Percentiles rank a stretch among this genome's conserved stretches.
phyloP scores from a whole-genome alignment of 2,888 invertebrate genomes.

The Melipona bicolor region DNA sequence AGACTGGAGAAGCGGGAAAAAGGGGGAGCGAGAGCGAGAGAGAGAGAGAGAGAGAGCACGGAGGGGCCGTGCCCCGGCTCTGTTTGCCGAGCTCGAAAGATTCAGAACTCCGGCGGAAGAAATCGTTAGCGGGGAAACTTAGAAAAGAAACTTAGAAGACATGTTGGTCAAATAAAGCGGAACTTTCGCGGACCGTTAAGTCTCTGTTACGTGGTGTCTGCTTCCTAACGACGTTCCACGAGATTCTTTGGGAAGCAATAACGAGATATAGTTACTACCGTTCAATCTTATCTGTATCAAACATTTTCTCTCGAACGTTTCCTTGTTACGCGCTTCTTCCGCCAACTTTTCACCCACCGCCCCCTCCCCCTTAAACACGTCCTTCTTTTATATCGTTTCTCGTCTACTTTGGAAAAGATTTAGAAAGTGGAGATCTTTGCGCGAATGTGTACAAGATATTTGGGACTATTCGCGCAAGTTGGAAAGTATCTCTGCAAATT shows the following conservation, averaged over 20 bases:
- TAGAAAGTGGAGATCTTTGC: too few relatives aligned
- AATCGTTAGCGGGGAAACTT: slow-evolving; percentile 53
- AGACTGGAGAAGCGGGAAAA: slow-evolving; percentile 31
- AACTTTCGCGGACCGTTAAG: slow-evolving; percentile 52
- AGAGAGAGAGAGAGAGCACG: too few relatives aligned
- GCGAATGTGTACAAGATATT: too few relatives aligned
- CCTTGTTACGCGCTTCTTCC: slow-evolving; percentile 6
- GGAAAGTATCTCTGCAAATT: too few relatives aligned
- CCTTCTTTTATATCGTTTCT: too few relatives aligned
- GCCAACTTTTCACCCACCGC: neutral
- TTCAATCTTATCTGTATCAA: slow-evolving; percentile 34
- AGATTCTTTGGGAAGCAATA: slow-evolving; percentile 43
- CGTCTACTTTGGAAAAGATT: too few relatives aligned
- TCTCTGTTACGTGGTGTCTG: slow-evolving; percentile 50
- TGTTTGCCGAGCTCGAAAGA: slow-evolving; percentile 17
- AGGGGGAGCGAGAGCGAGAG: neutral
- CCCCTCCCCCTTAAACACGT: too few relatives aligned
- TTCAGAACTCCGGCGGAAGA: slow-evolving; percentile 36
- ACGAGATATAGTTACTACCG: slow-evolving; percentile 22
- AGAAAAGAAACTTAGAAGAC: slow-evolving; percentile 55
- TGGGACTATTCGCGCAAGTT: too few relatives aligned
- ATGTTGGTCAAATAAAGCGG: slow-evolving; percentile 57
- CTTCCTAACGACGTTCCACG: slow-evolving; percentile 45
- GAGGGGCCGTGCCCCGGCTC: neutral
- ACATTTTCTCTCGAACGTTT: neutral